Evolutionary conservation across 2,888 invertebrate genomes (phyloP), one percentile per base, ranked within the genome.

Genomic region (Ophioninae sp.): DNA sequence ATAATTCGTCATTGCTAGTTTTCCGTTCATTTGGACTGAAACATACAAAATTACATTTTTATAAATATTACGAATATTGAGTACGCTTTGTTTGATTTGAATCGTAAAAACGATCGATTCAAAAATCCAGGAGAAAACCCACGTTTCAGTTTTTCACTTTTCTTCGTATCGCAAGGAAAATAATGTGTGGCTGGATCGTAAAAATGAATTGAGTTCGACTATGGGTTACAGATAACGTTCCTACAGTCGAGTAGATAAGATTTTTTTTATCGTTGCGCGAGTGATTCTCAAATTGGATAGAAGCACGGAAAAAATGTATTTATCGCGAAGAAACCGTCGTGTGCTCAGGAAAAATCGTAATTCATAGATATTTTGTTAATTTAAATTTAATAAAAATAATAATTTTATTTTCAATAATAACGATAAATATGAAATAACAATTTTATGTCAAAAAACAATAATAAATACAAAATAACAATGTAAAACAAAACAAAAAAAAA

Each of bases 21-120:
- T 91, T 59, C 89, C 90, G 85, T 92, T 91, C 86, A 88, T 83
- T 79, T 88, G 85, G 75, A 86, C 92, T 92, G 83, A 44, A 90
- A 90, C 57, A 41, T 41, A 62, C 20, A 1, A 44, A 59, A 50
- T 73, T 30, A 30, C 20, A 23, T 44, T 21, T 6, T 41, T 21
- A 73, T 30, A 20, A 59, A 73, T 23, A 20, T 74, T 50, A 30
- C 1, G 3, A 30, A 30, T 30, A 2, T 30, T 30, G 30, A 3
- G 30, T 30, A 2, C 30, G 2, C 30, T 30, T 30, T 30, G 30
- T 30, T 30, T 30, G 30, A 3, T 1, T 30, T 30, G 2, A 30
- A 30, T 30, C 30, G 30, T 3, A 30, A 30, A 30, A 30, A 30
- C 1, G 30, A 30, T 30, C 30, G 30, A 30, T 30, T 30, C 30